Evolutionary conservation across 2,797 vertebrate genomes (phyloP).

Genomic region (Tokudaia tokunoshimensis): DNA sequence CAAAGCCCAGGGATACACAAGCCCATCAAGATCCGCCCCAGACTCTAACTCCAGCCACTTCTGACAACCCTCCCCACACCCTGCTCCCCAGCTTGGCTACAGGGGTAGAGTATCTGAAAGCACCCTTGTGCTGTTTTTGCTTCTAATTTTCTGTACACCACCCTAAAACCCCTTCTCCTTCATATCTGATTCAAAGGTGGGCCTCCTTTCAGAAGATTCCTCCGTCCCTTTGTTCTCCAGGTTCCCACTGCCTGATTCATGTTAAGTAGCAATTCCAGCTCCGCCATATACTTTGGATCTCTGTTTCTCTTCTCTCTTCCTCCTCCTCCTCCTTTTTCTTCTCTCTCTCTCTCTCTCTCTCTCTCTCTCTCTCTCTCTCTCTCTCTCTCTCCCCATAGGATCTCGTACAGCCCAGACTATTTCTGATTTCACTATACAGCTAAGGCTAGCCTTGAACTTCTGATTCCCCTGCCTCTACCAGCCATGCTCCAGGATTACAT

Average conservation of each 20-base stretch:
- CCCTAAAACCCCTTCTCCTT: background rate
- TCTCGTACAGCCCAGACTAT: background rate
- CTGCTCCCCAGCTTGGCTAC: background rate
- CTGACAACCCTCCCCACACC: background rate
- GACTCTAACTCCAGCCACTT: background rate
- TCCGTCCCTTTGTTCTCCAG: background rate
- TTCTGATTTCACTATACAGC: background rate
- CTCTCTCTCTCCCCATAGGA: too few species aligned
- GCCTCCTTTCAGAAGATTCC: constrained; percentile 14
- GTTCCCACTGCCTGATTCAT: background rate
- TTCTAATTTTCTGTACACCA: background rate
- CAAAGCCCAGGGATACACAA: background rate
- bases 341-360: background rate
- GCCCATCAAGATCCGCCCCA: background rate
- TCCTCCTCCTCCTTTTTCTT: too few species aligned
- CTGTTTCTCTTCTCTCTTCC: too few species aligned
- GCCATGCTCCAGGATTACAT: background rate
- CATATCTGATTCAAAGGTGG: background rate
- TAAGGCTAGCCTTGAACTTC: background rate
- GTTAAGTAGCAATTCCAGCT: background rate
- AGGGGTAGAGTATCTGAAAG: background rate
- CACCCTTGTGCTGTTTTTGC: background rate
- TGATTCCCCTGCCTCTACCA: background rate
- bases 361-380: background rate
- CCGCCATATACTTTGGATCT: background rate